These are phyloP conservation scores for Anseranas semipalmata DNA, from an alignment of 2,113 vertebrate genomes.

Conservation along the genomic window DNA sequence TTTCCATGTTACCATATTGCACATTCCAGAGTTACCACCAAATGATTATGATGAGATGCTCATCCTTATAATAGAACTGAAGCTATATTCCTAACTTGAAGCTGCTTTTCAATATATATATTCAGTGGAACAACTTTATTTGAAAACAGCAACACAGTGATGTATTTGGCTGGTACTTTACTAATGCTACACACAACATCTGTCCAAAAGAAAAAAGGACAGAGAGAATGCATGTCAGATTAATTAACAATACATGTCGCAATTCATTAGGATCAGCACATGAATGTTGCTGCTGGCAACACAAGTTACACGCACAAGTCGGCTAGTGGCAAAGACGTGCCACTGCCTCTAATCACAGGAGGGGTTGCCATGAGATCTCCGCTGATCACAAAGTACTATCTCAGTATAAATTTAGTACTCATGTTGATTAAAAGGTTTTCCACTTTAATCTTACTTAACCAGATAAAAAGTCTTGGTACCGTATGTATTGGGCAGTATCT, in stretches of 20 bases:
- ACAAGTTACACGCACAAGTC: conserved; percentile 26
- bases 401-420: conserved; percentile 59
- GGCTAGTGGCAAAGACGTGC: conserved; percentile 69
- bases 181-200: not conserved
- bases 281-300: conserved; percentile 55
- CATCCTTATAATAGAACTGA: not conserved
- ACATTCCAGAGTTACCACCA: not conserved
- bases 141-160: not conserved
- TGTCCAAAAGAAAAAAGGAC: conserved; percentile 41
- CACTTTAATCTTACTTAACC: conserved; percentile 32
- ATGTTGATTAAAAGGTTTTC: conserved; percentile 35
- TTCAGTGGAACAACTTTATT: not conserved
- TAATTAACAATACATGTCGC: conserved; percentile 75
- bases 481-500: not conserved
- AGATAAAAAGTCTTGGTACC: conserved; percentile 2
- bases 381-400: conserved; percentile 17
- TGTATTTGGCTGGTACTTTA: not conserved
- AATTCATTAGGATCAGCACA: conserved; percentile 63
- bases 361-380: not conserved
- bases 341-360: conserved; percentile 35
- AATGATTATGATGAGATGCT: not conserved
- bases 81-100: not conserved
- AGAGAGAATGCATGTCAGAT: conserved; percentile 61
- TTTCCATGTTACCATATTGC: not conserved
- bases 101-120: not conserved